These are phyloP conservation scores for Halichondria panicea DNA, from an alignment of 37 sponge, comb jelly and placozoan species.

Conservation along the genomic window DNA sequence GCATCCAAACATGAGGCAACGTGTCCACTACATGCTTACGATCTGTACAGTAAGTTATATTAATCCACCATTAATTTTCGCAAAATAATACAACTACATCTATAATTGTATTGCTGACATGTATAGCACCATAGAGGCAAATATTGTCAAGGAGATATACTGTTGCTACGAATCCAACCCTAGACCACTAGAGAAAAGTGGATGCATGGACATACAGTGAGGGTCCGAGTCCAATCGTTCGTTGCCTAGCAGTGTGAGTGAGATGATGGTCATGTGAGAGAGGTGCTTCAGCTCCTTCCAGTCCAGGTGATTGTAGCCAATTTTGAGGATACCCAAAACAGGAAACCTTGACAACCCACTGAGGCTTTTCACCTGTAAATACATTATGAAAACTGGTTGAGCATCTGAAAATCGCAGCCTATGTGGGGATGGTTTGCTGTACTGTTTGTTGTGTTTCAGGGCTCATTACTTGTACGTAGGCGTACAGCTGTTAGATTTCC, in stretches of 20 bases:
- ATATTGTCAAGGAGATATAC: neutral
- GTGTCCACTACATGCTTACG: slow-evolving; percentile 62
- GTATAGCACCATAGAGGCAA: neutral
- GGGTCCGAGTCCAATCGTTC: slow-evolving; percentile 57
- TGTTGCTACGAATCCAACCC: neutral
- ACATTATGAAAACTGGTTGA: no score
- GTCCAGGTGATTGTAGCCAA: slow-evolving; percentile 53
- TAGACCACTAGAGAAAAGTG: neutral
- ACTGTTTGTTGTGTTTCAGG: no score
- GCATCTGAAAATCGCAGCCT: no score
- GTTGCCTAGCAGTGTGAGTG: slow-evolving; percentile 52
- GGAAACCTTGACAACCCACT: slow-evolving; percentile 53
- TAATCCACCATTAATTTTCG: neutral
- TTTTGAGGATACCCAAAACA: slow-evolving; percentile 46
- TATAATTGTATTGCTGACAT: neutral
- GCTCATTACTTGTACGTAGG: neutral
- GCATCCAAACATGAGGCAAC: slow-evolving; percentile 70
- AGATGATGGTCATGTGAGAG: slow-evolving; percentile 41
- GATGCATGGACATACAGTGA: slow-evolving; percentile 49
- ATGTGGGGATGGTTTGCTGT: no score
- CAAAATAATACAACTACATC: slow-evolving; percentile 2
- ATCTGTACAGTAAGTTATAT: slow-evolving; percentile 25
- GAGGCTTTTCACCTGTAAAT: slow-evolving; percentile 45
- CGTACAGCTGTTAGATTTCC: neutral
- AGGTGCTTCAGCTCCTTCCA: slow-evolving; percentile 59